Conservation (phyloP, 1,140 invertebrate genomes). For the Heterodera carotae region DNA sequence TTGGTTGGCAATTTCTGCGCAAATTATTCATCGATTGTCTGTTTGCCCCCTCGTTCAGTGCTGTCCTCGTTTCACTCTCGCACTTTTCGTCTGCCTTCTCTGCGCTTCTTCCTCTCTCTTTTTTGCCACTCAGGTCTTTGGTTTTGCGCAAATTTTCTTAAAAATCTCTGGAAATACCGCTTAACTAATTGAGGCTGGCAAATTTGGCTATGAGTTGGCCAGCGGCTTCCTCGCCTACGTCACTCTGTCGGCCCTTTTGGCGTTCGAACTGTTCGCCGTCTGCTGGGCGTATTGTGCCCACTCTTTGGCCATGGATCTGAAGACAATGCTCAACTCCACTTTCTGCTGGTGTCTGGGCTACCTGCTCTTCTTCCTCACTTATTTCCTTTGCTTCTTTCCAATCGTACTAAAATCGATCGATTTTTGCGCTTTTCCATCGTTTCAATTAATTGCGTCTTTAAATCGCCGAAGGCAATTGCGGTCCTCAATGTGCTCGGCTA, state of each 20-base stretch:
- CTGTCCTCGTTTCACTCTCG: slow-evolving; percentile 55
- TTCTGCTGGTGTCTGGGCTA: slow-evolving; percentile 64
- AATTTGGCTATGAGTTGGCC: slow-evolving; percentile 59
- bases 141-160: not conserved
- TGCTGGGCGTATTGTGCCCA: slow-evolving; percentile 65
- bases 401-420: slow-evolving; percentile 48
- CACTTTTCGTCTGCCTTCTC: slow-evolving; percentile 55
- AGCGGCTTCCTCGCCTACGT: slow-evolving; percentile 61
- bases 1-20: not conserved
- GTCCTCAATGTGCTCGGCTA: slow-evolving; percentile 60
- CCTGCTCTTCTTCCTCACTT: slow-evolving; percentile 57
- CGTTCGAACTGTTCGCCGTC: slow-evolving; percentile 59
- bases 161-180: no score
- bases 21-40: no score
- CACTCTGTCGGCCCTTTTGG: slow-evolving; percentile 59
- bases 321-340: slow-evolving; percentile 49
- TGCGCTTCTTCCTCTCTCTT: slow-evolving; percentile 50
- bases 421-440: not conserved
- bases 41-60: slow-evolving; percentile 38
- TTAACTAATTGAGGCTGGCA: slow-evolving; percentile 48
- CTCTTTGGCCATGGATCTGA: slow-evolving; percentile 58
- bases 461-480: slow-evolving; percentile 50
- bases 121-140: slow-evolving; percentile 55
- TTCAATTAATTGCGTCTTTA: slow-evolving; percentile 9
- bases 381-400: slow-evolving; percentile 54